Base-by-base conservation (phyloP, 2,888 invertebrate species). In the Pyralis farinalis region DNA sequence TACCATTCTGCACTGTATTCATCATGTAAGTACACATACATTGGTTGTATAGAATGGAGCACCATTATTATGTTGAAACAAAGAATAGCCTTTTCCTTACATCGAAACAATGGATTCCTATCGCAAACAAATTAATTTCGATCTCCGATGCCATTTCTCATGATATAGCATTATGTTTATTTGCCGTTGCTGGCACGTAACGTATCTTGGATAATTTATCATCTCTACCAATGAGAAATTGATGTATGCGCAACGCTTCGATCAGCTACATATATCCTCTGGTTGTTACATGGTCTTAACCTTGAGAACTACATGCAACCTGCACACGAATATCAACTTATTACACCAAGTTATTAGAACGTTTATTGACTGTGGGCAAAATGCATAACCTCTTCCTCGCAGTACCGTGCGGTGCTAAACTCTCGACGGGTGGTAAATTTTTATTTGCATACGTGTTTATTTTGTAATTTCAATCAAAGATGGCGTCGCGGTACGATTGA, bases 391-490 rank as follows among this genome's bases (percentile, higher is more conserved):
- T 37, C 39, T 48, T 52, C 53, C 58, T 62, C 55, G 56, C 56
- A 58, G 52, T 69, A 49, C 68, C 49, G 73, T 63, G 55, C 63
- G 75, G 73, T 79, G 83, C 77, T 72, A 72, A 69, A 70, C 58
- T 55, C 73, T 36, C 82, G 49, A 60, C 81, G 78, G 76, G 82
- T 69, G 77, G 79, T 72, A 63, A 67, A 61, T 71, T 63, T 67
- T 68, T 79, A 78, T 84, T 85, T 83, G 81, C 77, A 83, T 79
- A 73, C 61, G 66, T 68, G 70, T 82, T 80, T 75, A 78, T 78
- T 78, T 77, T 76, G 66, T 72, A 61, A 32, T 64, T 72, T 69
- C 74, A 80, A 77, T 79, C 77, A 71, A 71, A 69, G 62, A 66
- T 67, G 69, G 54, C 53, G 46, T 55, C 59, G 51, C 51, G 55